phyloP scores from a whole-genome alignment of 2,113 vertebrate genomes.

The Nycticryphes semicollaris region DNA sequence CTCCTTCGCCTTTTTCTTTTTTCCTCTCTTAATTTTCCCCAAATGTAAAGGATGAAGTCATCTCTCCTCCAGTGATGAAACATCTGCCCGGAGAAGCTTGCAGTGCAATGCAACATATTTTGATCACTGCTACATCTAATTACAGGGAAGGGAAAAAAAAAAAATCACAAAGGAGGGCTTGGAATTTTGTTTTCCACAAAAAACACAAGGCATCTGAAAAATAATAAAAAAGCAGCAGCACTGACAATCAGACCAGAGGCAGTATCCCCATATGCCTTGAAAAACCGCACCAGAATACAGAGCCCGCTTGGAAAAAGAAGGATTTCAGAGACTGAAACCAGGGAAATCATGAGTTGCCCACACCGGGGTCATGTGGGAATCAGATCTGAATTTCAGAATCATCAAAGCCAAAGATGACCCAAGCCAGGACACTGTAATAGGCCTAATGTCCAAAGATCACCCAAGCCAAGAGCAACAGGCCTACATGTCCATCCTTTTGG shows the following conservation, averaged over 20 bases:
- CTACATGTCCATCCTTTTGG: neutral
- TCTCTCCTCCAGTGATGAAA: slow-evolving; percentile 55
- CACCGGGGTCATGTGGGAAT: neutral
- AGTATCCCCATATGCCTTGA: slow-evolving; percentile 13
- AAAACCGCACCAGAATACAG: neutral
- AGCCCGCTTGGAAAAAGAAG: neutral
- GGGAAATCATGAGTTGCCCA: neutral
- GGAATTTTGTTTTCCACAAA: neutral
- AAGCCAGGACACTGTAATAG: accelerated
- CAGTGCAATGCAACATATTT: slow-evolving; percentile 50
- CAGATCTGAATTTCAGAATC: neutral
- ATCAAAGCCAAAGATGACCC: neutral
- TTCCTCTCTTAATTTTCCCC: slow-evolving; percentile 37
- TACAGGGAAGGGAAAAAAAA: slow-evolving; percentile 21
- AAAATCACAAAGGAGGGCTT: slow-evolving; percentile 18
- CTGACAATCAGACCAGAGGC: neutral
- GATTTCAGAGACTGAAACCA: neutral
- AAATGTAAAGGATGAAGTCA: slow-evolving; percentile 56
- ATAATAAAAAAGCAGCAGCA: slow-evolving; percentile 14
- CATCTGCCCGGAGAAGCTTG: slow-evolving; percentile 55
- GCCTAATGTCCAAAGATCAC: neutral
- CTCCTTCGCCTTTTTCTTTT: neutral
- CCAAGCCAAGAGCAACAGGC: neutral
- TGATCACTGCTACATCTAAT: slow-evolving; percentile 59
- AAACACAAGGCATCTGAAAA: slow-evolving; percentile 11